These are phyloP conservation scores for Fabriciana adippe DNA, from an alignment of 2,888 invertebrate species.

Conservation along the genomic window DNA sequence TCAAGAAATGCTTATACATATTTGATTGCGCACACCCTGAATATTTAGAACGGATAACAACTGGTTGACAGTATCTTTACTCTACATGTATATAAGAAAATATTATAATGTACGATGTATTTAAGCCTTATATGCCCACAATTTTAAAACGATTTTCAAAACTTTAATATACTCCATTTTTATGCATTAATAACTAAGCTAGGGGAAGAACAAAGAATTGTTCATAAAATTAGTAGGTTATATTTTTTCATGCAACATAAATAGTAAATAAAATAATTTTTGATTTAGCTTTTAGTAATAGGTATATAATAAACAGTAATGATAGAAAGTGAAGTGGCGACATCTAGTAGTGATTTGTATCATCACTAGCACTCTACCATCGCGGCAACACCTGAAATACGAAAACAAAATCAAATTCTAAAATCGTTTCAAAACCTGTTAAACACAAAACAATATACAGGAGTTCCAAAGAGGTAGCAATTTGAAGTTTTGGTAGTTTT, in stretches of 20 bases:
- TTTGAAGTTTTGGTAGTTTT: slow-evolving; percentile 68
- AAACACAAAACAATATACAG: slow-evolving; percentile 21
- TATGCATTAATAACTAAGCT: background rate
- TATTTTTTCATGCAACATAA: too few species aligned
- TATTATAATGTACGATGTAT: background rate
- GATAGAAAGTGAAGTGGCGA: too few species aligned
- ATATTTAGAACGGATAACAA: slow-evolving; percentile 59
- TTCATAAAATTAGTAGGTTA: background rate
- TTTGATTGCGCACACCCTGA: slow-evolving; percentile 71
- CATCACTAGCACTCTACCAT: background rate
- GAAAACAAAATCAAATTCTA: slow-evolving; percentile 15
- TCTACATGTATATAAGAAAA: slow-evolving; percentile 2
- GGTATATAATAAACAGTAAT: too few species aligned
- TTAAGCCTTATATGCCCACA: background rate
- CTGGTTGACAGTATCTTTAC: slow-evolving; percentile 43
- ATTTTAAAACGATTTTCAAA: too few species aligned
- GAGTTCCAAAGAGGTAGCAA: slow-evolving; percentile 49
- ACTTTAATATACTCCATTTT: too few species aligned
- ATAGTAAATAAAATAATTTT: too few species aligned
- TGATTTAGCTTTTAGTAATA: too few species aligned
- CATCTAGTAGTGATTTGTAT: too few species aligned
- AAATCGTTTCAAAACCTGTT: slow-evolving; percentile 21
- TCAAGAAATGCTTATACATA: slow-evolving; percentile 71
- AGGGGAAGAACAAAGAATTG: background rate
- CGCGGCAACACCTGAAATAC: slow-evolving; percentile 9